Conservation (phyloP, 2,888 invertebrate species). For the Drosophila meridiana region DNA sequence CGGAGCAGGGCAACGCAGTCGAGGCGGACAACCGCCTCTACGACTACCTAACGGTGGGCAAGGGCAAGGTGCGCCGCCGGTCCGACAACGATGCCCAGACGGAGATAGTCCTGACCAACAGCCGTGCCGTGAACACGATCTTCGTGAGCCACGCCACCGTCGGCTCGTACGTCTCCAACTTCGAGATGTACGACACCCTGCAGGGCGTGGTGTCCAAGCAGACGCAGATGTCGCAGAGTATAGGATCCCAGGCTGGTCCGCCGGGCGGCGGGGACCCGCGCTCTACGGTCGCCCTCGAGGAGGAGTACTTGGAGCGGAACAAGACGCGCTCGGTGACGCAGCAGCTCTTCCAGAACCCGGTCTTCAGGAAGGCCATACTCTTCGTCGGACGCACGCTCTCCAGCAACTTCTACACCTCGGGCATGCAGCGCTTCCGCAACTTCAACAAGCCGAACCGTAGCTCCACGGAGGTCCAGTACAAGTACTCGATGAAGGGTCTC, state of each 20-base stretch:
- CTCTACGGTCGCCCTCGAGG: slow-evolving; percentile 18
- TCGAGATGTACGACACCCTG: slow-evolving; percentile 91
- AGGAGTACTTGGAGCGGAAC: slow-evolving; percentile 58
- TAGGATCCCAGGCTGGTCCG: neutral
- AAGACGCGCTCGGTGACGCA: slow-evolving; percentile 26
- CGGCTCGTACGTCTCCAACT: slow-evolving; percentile 89
- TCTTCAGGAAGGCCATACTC: slow-evolving; percentile 87
- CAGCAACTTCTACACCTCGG: slow-evolving; percentile 87
- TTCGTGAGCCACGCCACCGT: slow-evolving; percentile 82
- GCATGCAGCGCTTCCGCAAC: slow-evolving; percentile 90
- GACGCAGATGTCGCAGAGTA: neutral
- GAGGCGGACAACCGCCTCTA: slow-evolving; percentile 89
- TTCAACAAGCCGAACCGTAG: slow-evolving; percentile 87
- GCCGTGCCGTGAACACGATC: slow-evolving; percentile 87
- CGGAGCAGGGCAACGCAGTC: slow-evolving; percentile 86
- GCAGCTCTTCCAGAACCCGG: slow-evolving; percentile 24
- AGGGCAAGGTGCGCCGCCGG: slow-evolving; percentile 89
- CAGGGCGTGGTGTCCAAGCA: slow-evolving; percentile 54
- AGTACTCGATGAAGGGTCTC: slow-evolving; percentile 88
- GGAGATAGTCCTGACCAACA: slow-evolving; percentile 87
- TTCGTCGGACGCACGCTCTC: slow-evolving; percentile 90
- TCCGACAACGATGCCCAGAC: slow-evolving; percentile 91
- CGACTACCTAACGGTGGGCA: slow-evolving; percentile 89
- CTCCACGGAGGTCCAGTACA: slow-evolving; percentile 87
- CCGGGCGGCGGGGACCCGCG: neutral